phyloP scores from a whole-genome alignment of 2,113 vertebrate species.

The Phycodurus eques region DNA sequence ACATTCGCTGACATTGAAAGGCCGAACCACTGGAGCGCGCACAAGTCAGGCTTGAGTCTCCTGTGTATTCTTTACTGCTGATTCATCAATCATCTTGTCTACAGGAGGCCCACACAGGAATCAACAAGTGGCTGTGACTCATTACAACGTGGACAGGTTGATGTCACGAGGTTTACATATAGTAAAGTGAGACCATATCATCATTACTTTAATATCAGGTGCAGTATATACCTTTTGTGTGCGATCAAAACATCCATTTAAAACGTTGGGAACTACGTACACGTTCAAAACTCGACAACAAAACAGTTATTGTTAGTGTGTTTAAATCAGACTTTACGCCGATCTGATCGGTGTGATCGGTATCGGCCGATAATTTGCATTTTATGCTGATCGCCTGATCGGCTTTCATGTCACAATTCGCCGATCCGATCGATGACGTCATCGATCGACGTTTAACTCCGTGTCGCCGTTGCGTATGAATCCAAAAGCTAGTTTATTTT shows the following conservation, averaged over 20 bases:
- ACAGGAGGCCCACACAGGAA: conserved; percentile 11
- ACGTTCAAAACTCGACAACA: not conserved
- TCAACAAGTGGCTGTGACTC: conserved; percentile 22
- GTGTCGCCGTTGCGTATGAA: too few species aligned
- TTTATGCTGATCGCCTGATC: too few species aligned
- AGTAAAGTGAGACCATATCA: too few species aligned
- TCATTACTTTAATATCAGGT: too few species aligned
- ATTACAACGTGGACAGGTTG: conserved; percentile 14
- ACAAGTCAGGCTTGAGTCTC: conserved; percentile 17
- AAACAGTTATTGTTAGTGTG: not conserved
- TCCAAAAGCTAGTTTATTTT: too few species aligned
- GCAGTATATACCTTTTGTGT: too few species aligned
- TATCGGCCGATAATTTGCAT: too few species aligned
- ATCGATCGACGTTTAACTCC: too few species aligned
- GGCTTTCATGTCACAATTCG: too few species aligned
- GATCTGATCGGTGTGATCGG: too few species aligned
- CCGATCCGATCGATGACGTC: too few species aligned
- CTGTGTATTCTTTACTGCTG: conserved; percentile 38
- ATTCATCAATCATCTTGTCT: conserved; percentile 50
- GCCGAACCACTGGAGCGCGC: conserved; percentile 21
- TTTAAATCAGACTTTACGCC: not conserved
- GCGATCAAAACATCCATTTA: too few species aligned
- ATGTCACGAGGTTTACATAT: not conserved
- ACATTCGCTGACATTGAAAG: conserved; percentile 14
- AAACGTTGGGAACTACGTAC: not conserved